Conservation (phyloP, 2,113 vertebrate species). For the Chaetodon trifascialis region DNA sequence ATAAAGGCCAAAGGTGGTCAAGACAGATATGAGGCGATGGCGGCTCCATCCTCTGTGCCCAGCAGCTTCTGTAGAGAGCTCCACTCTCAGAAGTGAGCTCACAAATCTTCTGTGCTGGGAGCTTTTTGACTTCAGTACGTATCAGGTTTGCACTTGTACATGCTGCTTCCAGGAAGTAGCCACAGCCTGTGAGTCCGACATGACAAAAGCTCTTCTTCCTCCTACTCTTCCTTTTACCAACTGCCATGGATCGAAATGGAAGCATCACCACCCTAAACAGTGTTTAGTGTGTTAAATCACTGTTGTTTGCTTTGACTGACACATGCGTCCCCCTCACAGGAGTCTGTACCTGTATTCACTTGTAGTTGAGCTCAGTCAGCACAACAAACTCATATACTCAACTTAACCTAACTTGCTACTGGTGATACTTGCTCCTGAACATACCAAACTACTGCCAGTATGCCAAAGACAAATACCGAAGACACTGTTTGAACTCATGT, state of each 20-base stretch:
- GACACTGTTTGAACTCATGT: neutral
- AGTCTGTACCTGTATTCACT: neutral
- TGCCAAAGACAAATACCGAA: neutral
- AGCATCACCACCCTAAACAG: neutral
- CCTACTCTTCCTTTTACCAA: neutral
- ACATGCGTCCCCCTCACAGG: too few relatives aligned
- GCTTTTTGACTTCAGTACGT: neutral
- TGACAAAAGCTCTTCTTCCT: neutral
- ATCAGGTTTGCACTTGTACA: neutral
- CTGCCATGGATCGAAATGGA: neutral
- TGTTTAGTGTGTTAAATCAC: too few relatives aligned
- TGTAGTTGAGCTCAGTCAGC: neutral
- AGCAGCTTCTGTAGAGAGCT: constrained; percentile 12
- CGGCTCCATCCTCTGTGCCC: neutral
- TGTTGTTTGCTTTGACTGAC: neutral
- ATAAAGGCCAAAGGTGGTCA: constrained; percentile 66
- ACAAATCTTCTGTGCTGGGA: neutral
- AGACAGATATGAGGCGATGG: constrained; percentile 41
- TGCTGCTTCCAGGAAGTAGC: neutral
- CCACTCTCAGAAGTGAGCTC: neutral
- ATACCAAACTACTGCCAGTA: neutral
- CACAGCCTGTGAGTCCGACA: neutral
- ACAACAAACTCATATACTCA: neutral
- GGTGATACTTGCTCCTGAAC: neutral
- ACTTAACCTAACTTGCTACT: neutral